These are phyloP conservation scores for Pangasius krempfi DNA, from an alignment of 2,797 vertebrate genomes.

Conservation along the genomic window DNA sequence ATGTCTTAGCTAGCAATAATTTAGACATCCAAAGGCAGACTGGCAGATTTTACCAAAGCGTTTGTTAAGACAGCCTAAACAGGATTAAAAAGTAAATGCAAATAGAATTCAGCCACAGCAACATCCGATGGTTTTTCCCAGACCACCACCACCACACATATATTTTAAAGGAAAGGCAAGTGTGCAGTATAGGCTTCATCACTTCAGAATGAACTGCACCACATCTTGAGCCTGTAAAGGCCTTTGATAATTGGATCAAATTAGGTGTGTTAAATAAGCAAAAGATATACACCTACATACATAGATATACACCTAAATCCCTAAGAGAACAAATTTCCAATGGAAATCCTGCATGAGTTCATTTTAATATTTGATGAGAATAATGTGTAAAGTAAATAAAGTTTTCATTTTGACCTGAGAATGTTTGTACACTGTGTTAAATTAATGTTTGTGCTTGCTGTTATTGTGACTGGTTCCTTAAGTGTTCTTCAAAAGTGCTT, in stretches of 20 bases:
- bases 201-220: neutral
- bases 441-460: neutral
- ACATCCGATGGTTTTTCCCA: neutral
- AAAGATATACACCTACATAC: too few species aligned
- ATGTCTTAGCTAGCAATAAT: neutral
- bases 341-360: slow-evolving; percentile 6
- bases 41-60: neutral
- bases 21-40: neutral
- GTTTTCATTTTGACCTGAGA: neutral
- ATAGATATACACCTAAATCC: neutral
- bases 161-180: neutral
- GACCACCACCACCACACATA: too few species aligned
- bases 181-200: neutral
- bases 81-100: neutral
- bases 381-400: too few species aligned
- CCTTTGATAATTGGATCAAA: neutral
- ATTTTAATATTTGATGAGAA: neutral
- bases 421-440: neutral
- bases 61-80: neutral
- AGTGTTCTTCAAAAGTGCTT: neutral
- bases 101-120: neutral
- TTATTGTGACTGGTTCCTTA: neutral
- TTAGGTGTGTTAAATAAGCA: neutral
- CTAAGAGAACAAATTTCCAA: neutral
- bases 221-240: neutral